phyloP scores from a whole-genome alignment of 1,140 invertebrate species.

The Ylistrum balloti region DNA sequence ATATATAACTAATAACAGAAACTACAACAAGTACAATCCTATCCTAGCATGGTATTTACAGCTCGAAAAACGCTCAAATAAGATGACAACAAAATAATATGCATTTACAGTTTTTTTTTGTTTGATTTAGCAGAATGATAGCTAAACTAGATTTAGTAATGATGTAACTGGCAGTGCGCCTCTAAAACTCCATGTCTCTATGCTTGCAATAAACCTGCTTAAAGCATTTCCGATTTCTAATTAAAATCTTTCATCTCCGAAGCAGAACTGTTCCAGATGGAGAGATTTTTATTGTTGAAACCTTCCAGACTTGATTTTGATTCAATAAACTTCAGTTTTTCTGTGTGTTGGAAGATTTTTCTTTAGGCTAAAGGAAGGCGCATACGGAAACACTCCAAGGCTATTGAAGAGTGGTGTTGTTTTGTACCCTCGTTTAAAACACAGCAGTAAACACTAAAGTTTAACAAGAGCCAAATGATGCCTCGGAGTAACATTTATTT shows the following conservation, averaged over 20 bases:
- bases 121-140: neutral
- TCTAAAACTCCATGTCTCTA: neutral
- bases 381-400: neutral
- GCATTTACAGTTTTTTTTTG: neutral
- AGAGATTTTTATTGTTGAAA: conserved; percentile 40
- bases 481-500: neutral
- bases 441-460: neutral
- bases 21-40: too few relatives aligned
- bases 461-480: neutral
- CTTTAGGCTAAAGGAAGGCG: neutral
- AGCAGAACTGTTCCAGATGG: conserved; percentile 17
- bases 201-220: neutral
- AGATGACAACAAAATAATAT: too few relatives aligned
- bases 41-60: too few relatives aligned
- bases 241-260: conserved; percentile 27
- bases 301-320: conserved; percentile 19
- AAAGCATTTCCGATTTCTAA: neutral
- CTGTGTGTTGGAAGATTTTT: neutral
- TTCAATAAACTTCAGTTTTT: conserved; percentile 21
- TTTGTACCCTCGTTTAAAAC: neutral
- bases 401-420: neutral
- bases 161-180: neutral
- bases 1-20: too few relatives aligned
- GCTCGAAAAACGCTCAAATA: too few relatives aligned
- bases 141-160: neutral